phyloP scores from a whole-genome alignment of 2,797 vertebrate species.

The Lerista edwardsae region DNA sequence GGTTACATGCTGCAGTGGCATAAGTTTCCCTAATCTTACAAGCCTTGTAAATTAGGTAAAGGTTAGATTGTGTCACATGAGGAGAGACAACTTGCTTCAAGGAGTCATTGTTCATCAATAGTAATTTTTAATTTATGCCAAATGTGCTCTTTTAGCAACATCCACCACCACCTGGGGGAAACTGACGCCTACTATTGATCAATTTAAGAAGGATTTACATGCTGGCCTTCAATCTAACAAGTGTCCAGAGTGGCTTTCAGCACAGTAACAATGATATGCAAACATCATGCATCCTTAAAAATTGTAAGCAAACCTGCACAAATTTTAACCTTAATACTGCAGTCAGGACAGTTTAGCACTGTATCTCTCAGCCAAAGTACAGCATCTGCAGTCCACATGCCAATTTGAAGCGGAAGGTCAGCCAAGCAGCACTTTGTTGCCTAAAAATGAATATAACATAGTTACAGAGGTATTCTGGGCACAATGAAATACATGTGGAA shows the following conservation, averaged over 20 bases:
- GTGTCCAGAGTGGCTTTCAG: no score
- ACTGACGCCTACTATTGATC: no score
- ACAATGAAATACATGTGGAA: background rate
- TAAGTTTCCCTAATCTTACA: background rate
- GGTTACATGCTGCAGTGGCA: background rate
- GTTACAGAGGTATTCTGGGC: conserved; percentile 18
- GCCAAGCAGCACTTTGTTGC: conserved; percentile 88
- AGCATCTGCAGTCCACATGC: conserved; percentile 88
- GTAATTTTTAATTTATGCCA: background rate
- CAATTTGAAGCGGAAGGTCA: conserved; percentile 80
- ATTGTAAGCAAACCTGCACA: conserved; percentile 10
- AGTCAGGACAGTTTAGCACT: conserved; percentile 79
- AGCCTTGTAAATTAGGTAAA: background rate
- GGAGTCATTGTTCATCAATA: background rate
- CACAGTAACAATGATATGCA: background rate
- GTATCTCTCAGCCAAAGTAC: conserved; percentile 86
- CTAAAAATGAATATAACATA: conserved; percentile 72
- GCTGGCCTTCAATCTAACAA: no score
- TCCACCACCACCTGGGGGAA: background rate
- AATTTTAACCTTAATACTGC: conserved; percentile 88
- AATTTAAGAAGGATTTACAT: no score
- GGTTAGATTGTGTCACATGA: no score
- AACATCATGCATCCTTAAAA: rapidly evolving
- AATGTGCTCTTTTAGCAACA: background rate
- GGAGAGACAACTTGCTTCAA: background rate